These are phyloP conservation scores for Corydoras sp. DNA, from an alignment of 2,113 vertebrate species.

Conservation along the genomic window DNA sequence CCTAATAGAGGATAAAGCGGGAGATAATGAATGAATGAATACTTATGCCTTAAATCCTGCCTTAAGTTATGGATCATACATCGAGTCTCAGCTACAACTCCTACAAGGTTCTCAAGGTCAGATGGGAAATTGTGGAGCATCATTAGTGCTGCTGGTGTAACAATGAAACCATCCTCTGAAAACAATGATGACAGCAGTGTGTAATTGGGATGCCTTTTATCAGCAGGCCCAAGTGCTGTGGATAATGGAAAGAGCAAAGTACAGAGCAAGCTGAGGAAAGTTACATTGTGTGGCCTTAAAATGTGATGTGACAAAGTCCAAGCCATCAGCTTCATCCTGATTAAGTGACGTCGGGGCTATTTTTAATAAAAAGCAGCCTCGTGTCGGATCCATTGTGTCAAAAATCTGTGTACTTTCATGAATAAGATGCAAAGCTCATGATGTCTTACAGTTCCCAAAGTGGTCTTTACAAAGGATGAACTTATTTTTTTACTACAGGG, in stretches of 20 bases:
- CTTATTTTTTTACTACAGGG: neutral
- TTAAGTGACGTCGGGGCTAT: neutral
- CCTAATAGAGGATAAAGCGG: too few relatives aligned
- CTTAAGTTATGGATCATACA: neutral
- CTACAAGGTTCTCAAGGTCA: conserved; percentile 16
- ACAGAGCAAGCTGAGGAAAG: neutral
- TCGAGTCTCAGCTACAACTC: too few relatives aligned
- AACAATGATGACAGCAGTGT: conserved; percentile 8
- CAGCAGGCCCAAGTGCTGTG: conserved; percentile 5
- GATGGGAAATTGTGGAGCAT: conserved; percentile 18
- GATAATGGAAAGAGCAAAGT: neutral
- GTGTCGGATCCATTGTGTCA: neutral
- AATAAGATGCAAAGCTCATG: conserved; percentile 3
- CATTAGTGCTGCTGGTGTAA: conserved; percentile 14
- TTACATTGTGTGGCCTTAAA: neutral
- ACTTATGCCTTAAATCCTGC: neutral
- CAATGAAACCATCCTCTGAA: conserved; percentile 1
- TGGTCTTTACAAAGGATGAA: neutral
- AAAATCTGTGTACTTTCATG: neutral
- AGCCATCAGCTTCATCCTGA: conserved; percentile 4
- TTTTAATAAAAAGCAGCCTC: neutral
- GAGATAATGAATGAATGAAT: too few relatives aligned
- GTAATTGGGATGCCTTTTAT: conserved; percentile 13
- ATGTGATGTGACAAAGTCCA: neutral
- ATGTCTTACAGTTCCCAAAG: neutral